Percentiles rank a stretch among this genome's conserved stretches.
Conservation (phyloP, 2,888 invertebrate species). For the Margaritifera margaritifera region DNA sequence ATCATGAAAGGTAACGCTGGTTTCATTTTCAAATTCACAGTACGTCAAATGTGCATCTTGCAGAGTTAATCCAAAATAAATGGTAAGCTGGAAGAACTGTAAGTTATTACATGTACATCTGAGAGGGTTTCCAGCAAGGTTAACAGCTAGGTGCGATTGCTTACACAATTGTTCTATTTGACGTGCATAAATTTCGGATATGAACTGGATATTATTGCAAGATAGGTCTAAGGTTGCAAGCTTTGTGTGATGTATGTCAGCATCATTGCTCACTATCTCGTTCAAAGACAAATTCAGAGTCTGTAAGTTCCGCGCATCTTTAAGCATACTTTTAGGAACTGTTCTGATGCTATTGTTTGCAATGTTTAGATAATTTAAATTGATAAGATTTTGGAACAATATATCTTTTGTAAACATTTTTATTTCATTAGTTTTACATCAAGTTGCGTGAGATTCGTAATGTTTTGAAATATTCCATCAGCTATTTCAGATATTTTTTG, state of each 20-base stretch:
- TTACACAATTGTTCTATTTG: neutral
- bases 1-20: neutral
- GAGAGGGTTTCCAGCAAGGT: neutral
- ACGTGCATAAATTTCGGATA: neutral
- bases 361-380: neutral
- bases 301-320: neutral
- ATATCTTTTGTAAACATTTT: too few species aligned
- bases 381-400: neutral
- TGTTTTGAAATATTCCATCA: too few species aligned
- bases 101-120: conserved; percentile 1
- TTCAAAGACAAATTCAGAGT: neutral
- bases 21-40: too few species aligned
- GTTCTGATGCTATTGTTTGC: neutral
- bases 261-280: neutral
- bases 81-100: neutral
- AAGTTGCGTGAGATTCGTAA: too few species aligned
- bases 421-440: too few species aligned
- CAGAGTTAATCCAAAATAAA: too few species aligned
- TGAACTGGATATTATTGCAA: neutral
- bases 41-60: too few species aligned
- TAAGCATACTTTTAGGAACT: neutral
- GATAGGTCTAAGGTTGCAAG: neutral
- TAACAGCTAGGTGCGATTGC: neutral
- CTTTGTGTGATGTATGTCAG: conserved; percentile 2
- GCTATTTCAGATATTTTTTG: too few species aligned